phyloP scores from a whole-genome alignment of 1,140 invertebrate genomes.

The Nebria ingens region DNA sequence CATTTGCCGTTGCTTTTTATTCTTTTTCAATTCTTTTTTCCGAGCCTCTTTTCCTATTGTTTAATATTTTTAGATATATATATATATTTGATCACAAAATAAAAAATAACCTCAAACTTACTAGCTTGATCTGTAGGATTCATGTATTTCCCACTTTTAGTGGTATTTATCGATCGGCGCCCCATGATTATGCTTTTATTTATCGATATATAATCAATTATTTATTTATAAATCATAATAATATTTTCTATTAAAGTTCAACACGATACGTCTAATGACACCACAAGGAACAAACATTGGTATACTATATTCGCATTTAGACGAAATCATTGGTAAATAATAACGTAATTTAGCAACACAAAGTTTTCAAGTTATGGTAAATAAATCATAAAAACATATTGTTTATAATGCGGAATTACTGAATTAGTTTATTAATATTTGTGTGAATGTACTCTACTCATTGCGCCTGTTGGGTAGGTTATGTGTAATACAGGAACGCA shows the following conservation, averaged over 20 bases:
- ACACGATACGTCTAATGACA: neutral
- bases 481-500: too few relatives aligned
- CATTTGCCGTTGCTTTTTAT: constrained; percentile 92
- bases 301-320: neutral
- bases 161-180: constrained; percentile 92
- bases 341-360: neutral
- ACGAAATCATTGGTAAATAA: neutral
- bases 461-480: too few relatives aligned
- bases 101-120: constrained; percentile 35
- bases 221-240: neutral
- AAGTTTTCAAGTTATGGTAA: too few relatives aligned
- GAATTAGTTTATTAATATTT: too few relatives aligned
- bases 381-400: too few relatives aligned
- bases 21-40: constrained; percentile 96
- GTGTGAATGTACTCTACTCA: too few relatives aligned
- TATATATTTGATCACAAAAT: too few relatives aligned
- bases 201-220: neutral
- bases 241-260: neutral
- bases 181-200: constrained; percentile 59
- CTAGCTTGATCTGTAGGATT: constrained; percentile 97
- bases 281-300: neutral
- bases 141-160: constrained; percentile 99
- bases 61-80: too few relatives aligned
- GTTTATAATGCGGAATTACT: too few relatives aligned
- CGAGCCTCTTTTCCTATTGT: constrained; percentile 97